Evolutionary conservation across 2,113 vertebrate species (phyloP).

Genomic region (Ptilonorhynchus violaceus): DNA sequence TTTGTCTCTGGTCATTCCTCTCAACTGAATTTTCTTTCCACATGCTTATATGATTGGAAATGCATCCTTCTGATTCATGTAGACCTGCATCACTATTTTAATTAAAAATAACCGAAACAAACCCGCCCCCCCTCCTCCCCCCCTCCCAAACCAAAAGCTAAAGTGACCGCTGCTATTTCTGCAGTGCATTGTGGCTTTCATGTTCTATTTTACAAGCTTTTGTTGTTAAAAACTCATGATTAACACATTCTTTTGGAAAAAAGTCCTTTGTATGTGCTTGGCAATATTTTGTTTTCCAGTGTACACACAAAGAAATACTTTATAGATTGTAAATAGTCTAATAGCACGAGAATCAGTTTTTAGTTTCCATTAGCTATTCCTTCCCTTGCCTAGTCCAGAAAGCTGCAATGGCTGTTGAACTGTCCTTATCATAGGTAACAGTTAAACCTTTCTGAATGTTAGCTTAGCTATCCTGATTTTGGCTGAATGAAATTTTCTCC

Average conservation of each 20-base stretch:
- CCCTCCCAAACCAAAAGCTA: background rate
- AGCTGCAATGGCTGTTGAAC: background rate
- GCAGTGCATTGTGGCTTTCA: background rate
- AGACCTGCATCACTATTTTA: background rate
- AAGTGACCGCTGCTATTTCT: background rate
- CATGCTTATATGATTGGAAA: background rate
- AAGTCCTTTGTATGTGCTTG: background rate
- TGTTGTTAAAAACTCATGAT: background rate
- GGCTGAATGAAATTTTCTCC: background rate
- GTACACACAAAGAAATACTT: background rate
- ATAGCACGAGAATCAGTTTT: background rate
- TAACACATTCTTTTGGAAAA: background rate
- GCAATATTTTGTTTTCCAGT: background rate
- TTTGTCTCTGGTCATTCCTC: background rate
- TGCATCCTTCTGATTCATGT: background rate
- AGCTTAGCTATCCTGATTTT: background rate
- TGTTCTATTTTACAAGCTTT: background rate
- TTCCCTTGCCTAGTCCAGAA: background rate
- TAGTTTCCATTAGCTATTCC: background rate
- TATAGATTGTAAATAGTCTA: background rate
- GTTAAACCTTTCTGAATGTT: background rate
- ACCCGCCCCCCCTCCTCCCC: accelerated
- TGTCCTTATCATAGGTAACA: background rate
- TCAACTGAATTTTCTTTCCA: background rate
- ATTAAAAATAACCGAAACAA: background rate